A percentile compares a stretch with the other conserved stretches of the same genome.
phyloP scores from a whole-genome alignment of 2,113 vertebrate genomes.

The Plecturocebus donacophilus region DNA sequence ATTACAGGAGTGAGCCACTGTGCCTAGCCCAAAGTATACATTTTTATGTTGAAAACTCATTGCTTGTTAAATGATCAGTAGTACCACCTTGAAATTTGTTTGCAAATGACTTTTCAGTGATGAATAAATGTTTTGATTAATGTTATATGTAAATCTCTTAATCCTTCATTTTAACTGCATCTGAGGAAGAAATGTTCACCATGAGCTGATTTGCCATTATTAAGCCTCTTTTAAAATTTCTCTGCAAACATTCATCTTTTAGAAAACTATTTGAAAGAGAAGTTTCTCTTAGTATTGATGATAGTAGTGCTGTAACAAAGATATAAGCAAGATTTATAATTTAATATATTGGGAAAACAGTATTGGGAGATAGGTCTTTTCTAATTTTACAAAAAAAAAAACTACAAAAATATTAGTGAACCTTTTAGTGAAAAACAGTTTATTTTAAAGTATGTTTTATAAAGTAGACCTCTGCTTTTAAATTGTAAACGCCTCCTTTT shows the following conservation, averaged over 20 bases:
- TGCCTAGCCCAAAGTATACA: too few relatives aligned
- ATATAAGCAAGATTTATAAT: neutral
- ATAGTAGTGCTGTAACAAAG: neutral
- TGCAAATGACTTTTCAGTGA: neutral
- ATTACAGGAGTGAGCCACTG: too few relatives aligned
- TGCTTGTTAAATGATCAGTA: neutral
- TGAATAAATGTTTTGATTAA: neutral
- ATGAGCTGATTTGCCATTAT: neutral
- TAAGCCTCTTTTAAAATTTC: neutral
- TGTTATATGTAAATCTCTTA: neutral
- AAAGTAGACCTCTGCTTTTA: slow-evolving; percentile 5
- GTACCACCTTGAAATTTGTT: neutral
- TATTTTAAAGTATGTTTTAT: slow-evolving; percentile 32
- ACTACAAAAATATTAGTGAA: neutral
- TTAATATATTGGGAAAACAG: neutral
- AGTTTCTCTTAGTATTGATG: neutral
- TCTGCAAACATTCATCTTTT: neutral
- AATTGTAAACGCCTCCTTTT: neutral
- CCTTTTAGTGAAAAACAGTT: neutral
- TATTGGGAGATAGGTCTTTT: neutral
- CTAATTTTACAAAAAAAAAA: neutral
- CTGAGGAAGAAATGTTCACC: neutral
- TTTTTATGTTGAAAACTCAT: neutral
- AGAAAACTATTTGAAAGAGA: slow-evolving; percentile 16
- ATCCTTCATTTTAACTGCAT: neutral